phyloP scores from a whole-genome alignment of 2,113 vertebrate species.

The Lophotis ruficrista region DNA sequence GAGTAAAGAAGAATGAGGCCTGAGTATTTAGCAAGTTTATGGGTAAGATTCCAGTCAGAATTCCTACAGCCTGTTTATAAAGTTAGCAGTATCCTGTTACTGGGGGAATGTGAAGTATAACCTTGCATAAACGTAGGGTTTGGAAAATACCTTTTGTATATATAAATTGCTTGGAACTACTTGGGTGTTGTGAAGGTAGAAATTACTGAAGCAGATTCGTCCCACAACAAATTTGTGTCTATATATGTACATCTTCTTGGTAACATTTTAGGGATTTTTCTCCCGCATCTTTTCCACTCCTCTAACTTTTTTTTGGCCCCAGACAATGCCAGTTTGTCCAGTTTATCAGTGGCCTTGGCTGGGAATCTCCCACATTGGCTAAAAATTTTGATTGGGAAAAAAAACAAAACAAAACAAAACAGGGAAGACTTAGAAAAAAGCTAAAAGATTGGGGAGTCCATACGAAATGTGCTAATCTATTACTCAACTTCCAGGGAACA shows the following conservation, averaged over 20 bases:
- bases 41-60: background rate
- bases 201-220: background rate
- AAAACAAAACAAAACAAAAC: background rate
- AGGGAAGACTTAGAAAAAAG: background rate
- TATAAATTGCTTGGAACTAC: background rate
- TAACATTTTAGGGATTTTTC: background rate
- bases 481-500: background rate
- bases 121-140: background rate
- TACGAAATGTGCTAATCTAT: background rate
- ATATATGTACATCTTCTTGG: background rate
- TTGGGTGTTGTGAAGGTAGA: background rate
- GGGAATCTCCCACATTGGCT: background rate
- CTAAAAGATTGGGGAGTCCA: background rate
- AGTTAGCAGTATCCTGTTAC: background rate
- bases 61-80: background rate
- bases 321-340: background rate
- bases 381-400: background rate
- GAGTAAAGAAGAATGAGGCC: background rate
- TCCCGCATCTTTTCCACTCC: background rate
- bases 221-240: background rate
- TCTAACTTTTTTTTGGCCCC: background rate
- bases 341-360: background rate
- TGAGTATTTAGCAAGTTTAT: background rate
- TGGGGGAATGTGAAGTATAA: background rate
- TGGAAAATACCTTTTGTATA: background rate